Evolutionary conservation across 2,888 invertebrate species (phyloP).

Genomic region (Metellina segmentata): DNA sequence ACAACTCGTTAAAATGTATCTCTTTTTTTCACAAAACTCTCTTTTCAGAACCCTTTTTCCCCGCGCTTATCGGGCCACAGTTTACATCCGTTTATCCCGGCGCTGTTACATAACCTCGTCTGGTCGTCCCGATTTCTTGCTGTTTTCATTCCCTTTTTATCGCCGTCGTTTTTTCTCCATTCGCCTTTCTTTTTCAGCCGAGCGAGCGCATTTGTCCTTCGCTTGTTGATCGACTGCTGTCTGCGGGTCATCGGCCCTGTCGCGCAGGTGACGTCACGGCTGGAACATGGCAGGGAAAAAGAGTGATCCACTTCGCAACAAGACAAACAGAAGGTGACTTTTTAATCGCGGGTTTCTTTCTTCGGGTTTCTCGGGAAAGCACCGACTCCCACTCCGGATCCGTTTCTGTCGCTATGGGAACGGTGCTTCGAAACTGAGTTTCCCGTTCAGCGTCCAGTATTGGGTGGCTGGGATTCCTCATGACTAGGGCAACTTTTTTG

Average conservation of each 20-base stretch:
- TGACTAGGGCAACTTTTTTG: not conserved
- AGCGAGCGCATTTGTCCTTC: conserved; percentile 29
- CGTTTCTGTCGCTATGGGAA: not conserved
- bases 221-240: conserved; percentile 32
- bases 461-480: not conserved
- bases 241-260: conserved; percentile 57
- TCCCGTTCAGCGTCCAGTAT: not conserved
- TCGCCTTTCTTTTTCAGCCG: not conserved
- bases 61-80: conserved; percentile 18
- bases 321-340: conserved; percentile 35
- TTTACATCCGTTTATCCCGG: conserved; percentile 16
- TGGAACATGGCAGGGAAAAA: not conserved
- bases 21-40: not conserved
- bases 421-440: not conserved
- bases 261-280: conserved; percentile 39
- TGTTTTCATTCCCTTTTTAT: conserved; percentile 18
- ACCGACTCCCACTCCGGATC: not conserved
- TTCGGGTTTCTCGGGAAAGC: conserved; percentile 9
- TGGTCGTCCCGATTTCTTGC: conserved; percentile 13
- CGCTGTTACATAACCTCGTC: conserved; percentile 48
- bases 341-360: not conserved
- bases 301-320: not conserved
- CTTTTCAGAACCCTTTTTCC: conserved; percentile 19
- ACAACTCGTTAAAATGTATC: not conserved
- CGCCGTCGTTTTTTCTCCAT: conserved; percentile 10